phyloP scores from a whole-genome alignment of 2,113 vertebrate genomes.

The Prinia subflava region DNA sequence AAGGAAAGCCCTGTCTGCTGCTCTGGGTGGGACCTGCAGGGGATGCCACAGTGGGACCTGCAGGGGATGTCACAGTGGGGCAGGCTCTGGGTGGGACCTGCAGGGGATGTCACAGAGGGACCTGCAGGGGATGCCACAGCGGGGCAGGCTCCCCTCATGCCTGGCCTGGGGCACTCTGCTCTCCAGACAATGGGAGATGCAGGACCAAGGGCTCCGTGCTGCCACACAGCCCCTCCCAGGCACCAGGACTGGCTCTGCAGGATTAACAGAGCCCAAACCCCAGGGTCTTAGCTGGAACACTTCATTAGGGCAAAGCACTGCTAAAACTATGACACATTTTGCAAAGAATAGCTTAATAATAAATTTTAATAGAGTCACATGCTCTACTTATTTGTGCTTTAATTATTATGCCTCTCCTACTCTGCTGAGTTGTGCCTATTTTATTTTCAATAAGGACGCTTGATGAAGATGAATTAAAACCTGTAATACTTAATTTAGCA shows the following conservation, averaged over 20 bases:
- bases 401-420: neutral
- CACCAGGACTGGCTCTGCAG: neutral
- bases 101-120: neutral
- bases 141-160: neutral
- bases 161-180: fast-evolving
- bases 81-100: too few species aligned
- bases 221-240: too few species aligned
- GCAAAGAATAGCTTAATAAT: neutral
- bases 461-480: conserved; percentile 24
- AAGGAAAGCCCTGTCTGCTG: neutral
- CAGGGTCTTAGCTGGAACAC: neutral
- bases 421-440: neutral
- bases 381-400: neutral
- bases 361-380: neutral
- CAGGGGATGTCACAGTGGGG: too few species aligned
- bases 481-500: neutral
- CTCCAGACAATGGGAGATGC: too few species aligned
- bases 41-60: too few species aligned
- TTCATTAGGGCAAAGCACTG: neutral
- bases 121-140: too few species aligned
- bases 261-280: neutral
- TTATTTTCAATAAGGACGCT: neutral
- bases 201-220: neutral
- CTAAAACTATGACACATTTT: neutral
- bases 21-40: neutral